phyloP scores from a whole-genome alignment of 2,113 vertebrate genomes.

The Hemicordylus capensis region DNA sequence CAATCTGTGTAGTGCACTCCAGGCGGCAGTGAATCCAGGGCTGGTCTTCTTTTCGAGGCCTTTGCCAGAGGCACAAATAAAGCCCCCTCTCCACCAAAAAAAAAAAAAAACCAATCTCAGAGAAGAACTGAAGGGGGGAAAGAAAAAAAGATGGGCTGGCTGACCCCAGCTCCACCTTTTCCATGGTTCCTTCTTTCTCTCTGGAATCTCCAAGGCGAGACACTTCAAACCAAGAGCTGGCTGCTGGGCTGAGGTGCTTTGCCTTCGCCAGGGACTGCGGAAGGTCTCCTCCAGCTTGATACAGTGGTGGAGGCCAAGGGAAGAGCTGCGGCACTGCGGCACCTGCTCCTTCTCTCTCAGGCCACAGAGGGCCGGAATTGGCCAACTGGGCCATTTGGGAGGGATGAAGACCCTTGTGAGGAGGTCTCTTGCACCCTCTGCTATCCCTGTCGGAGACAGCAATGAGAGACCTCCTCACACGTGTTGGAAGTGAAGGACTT shows the following conservation, averaged over 20 bases:
- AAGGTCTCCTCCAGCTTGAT: conserved; percentile 77
- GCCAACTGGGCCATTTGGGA: too few species aligned
- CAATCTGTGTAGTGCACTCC: background rate
- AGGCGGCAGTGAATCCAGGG: too few species aligned
- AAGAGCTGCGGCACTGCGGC: background rate
- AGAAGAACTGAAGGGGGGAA: too few species aligned
- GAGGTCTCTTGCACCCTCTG: too few species aligned
- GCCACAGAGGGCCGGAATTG: too few species aligned
- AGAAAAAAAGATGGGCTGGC: background rate
- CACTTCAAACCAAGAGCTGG: background rate
- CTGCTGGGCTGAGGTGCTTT: accelerated
- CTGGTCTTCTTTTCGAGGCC: background rate
- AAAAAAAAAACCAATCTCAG: too few species aligned
- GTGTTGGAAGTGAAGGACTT: too few species aligned
- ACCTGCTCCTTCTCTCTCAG: conserved; percentile 41
- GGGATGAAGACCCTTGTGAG: too few species aligned
- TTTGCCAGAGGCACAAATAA: too few species aligned
- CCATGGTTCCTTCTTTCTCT: accelerated
- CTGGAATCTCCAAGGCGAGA: background rate
- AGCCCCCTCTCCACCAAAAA: too few species aligned
- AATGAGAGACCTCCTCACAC: too few species aligned
- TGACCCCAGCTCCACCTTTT: accelerated
- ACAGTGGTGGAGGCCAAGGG: conserved; percentile 72
- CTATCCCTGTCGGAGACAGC: too few species aligned
- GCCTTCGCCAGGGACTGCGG: conserved; percentile 59